These are phyloP conservation scores for Penaeus vannamei DNA, from an alignment of 1,140 invertebrate species.

Conservation along the genomic window DNA sequence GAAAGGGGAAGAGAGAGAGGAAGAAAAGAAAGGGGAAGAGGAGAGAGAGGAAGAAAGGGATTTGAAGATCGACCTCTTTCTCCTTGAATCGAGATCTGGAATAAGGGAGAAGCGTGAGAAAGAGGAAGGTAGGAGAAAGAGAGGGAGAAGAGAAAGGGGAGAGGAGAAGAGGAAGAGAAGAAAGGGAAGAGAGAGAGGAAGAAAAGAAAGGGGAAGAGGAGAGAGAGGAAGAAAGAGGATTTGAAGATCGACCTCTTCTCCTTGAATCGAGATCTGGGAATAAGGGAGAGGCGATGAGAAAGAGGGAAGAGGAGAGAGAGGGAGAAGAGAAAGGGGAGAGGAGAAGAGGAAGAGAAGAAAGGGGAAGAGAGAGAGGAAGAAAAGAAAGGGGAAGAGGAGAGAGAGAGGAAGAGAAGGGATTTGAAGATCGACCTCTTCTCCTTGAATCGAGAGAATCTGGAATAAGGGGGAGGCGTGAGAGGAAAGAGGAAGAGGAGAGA, in stretches of 20 bases:
- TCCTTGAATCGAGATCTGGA: slow-evolving; percentile 6
- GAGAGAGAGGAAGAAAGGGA: neutral
- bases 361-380: neutral
- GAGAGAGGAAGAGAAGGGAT: no score
- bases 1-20: neutral
- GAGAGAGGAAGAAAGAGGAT: neutral
- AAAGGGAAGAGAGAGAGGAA: no score
- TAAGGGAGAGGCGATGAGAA: neutral
- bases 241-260: no score
- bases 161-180: no score
- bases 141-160: neutral
- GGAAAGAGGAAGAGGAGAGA: no score
- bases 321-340: no score
- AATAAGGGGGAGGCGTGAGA: no score
- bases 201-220: no score
- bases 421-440: neutral
- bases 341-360: neutral
- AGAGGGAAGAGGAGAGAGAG: no score
- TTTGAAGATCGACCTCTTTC: neutral
- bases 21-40: neutral
- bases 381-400: neutral
- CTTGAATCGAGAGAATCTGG: neutral
- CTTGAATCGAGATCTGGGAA: no score
- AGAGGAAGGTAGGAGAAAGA: neutral
- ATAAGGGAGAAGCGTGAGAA: neutral